Percentiles rank a stretch among this genome's conserved stretches.
These are phyloP conservation scores for Catostomus latipinnis DNA, from an alignment of 2,797 vertebrate genomes.

Conservation along the genomic window DNA sequence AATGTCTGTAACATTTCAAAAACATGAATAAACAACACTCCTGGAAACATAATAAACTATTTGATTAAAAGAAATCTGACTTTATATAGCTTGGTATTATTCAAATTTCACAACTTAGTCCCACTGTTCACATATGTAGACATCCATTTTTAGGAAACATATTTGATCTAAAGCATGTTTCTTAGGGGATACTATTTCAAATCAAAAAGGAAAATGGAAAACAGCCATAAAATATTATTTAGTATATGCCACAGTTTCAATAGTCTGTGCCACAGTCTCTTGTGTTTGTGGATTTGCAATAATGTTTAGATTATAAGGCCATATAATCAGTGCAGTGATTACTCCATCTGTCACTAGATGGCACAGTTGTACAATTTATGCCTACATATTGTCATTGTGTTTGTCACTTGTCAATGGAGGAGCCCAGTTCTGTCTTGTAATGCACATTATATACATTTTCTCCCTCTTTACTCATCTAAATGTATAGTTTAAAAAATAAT, in stretches of 20 bases:
- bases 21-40: no score
- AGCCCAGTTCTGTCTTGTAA: neutral
- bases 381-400: no score
- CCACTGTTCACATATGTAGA: no score
- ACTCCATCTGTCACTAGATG: constrained; percentile 53
- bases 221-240: neutral
- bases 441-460: neutral
- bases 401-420: neutral
- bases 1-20: no score
- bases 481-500: neutral
- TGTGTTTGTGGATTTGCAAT: neutral
- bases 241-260: neutral
- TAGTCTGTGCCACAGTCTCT: neutral
- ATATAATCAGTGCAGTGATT: neutral
- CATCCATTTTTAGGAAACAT: no score
- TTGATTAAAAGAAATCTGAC: no score
- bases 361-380: constrained; percentile 45
- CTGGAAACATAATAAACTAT: no score
- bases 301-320: neutral
- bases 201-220: no score
- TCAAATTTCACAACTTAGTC: no score
- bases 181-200: no score
- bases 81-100: no score
- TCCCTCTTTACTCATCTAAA: neutral
- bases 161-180: no score